These are phyloP conservation scores for Dipodomys ordii DNA, from an alignment of 2,113 vertebrate species.

Conservation along the genomic window DNA sequence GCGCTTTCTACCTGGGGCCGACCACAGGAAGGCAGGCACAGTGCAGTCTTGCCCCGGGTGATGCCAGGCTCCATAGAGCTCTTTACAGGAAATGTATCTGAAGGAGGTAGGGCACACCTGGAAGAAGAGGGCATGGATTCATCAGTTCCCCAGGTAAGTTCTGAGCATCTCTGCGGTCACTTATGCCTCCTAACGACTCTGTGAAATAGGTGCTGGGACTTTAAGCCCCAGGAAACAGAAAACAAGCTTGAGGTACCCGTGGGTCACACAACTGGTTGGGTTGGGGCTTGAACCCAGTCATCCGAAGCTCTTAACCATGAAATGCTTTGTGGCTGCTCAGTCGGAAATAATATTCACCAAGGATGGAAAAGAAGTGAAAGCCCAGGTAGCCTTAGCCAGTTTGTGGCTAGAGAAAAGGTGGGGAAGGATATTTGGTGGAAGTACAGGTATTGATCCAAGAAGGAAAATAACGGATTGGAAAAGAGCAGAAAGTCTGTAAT, in stretches of 20 bases:
- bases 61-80: neutral
- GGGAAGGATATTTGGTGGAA: neutral
- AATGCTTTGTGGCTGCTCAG: neutral
- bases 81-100: fast-evolving
- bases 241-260: neutral
- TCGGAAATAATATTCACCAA: neutral
- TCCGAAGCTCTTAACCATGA: neutral
- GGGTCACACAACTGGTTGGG: neutral
- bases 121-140: neutral
- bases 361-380: too few relatives aligned
- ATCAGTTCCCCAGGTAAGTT: fast-evolving
- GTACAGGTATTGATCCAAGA: too few relatives aligned
- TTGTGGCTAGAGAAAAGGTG: neutral
- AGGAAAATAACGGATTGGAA: neutral
- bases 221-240: neutral
- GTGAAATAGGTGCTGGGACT: fast-evolving
- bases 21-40: neutral
- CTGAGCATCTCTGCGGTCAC: fast-evolving
- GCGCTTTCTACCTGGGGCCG: neutral
- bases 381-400: fast-evolving
- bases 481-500: neutral
- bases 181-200: neutral
- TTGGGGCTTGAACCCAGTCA: neutral
- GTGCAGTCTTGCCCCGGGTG: neutral
- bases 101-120: fast-evolving